A percentile compares a stretch with the other conserved stretches of the same genome.
phyloP scores from a whole-genome alignment of 2,113 vertebrate genomes.

The Erythrolamprus reginae region DNA sequence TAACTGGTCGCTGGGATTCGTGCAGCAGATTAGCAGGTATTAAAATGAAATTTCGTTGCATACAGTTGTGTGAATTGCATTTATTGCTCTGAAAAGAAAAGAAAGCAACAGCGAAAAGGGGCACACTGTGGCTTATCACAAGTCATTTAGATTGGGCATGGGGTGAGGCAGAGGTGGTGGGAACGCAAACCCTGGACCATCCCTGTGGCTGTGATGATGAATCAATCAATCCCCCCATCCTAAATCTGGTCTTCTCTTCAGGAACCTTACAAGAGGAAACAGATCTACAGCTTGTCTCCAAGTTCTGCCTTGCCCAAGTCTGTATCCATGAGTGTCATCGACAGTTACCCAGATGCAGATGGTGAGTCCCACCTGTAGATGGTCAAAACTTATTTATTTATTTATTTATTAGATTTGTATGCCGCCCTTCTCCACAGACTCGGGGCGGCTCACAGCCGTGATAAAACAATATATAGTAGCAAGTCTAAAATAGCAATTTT shows the following conservation, averaged over 20 bases:
- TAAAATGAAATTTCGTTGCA: too few relatives aligned
- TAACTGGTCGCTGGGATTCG: too few relatives aligned
- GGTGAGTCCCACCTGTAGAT: constrained; percentile 53
- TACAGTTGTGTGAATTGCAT: neutral
- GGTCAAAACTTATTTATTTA: too few relatives aligned
- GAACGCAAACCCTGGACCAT: neutral
- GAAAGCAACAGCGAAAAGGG: neutral
- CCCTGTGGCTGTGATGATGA: neutral
- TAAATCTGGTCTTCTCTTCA: neutral
- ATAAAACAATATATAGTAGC: too few relatives aligned
- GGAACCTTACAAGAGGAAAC: constrained; percentile 36
- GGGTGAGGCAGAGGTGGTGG: neutral
- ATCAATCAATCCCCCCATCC: too few relatives aligned
- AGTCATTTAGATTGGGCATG: neutral
- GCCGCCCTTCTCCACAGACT: too few relatives aligned
- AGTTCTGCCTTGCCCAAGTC: constrained; percentile 55
- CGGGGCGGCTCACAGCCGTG: too few relatives aligned
- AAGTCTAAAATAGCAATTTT: too few relatives aligned
- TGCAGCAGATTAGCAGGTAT: too few relatives aligned
- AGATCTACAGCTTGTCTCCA: rapidly evolving
- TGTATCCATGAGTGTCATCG: constrained; percentile 62
- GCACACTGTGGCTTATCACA: neutral
- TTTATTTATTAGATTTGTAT: too few relatives aligned
- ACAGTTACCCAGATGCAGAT: constrained; percentile 34
- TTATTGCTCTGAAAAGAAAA: neutral